Evolutionary conservation across 2,888 invertebrate species (phyloP).

Genomic region (Keiferia lycopersicella): DNA sequence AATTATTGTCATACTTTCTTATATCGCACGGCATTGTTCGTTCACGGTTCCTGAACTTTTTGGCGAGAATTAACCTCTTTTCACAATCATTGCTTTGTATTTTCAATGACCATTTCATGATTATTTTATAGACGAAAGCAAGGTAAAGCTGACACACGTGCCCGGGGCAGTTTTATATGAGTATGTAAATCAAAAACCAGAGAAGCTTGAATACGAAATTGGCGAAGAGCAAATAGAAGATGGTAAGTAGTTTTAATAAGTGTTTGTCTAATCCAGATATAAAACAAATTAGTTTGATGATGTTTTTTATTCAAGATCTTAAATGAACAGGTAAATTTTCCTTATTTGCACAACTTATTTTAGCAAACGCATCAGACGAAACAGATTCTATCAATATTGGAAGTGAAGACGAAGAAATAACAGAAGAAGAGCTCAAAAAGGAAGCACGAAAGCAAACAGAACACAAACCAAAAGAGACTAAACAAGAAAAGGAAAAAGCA

Average conservation of each 20-base stretch:
- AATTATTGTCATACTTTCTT: too few species aligned
- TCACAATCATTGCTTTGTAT: too few species aligned
- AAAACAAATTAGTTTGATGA: too few species aligned
- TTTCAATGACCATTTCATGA: too few species aligned
- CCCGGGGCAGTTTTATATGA: constrained; percentile 62
- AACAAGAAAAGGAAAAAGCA: constrained; percentile 1
- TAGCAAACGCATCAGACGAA: constrained; percentile 56
- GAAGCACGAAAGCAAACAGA: not conserved
- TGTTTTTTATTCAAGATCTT: too few species aligned
- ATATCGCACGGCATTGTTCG: too few species aligned
- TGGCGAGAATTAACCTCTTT: too few species aligned
- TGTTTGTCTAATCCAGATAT: not conserved
- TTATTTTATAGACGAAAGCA: constrained; percentile 54
- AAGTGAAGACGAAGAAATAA: constrained; percentile 34
- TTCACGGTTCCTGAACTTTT: too few species aligned
- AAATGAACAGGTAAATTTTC: too few species aligned
- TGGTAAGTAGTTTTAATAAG: constrained; percentile 43
- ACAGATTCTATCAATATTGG: constrained; percentile 50
- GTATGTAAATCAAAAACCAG: constrained; percentile 50
- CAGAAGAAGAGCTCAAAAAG: constrained; percentile 35
- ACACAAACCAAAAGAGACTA: constrained; percentile 6
- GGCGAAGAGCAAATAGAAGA: constrained; percentile 64
- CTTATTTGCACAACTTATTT: too few species aligned
- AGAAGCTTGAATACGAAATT: constrained; percentile 58
- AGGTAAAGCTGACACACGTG: constrained; percentile 60